Evolutionary conservation across 2,888 invertebrate genomes (phyloP).

Genomic region (Drosophila greeni): DNA sequence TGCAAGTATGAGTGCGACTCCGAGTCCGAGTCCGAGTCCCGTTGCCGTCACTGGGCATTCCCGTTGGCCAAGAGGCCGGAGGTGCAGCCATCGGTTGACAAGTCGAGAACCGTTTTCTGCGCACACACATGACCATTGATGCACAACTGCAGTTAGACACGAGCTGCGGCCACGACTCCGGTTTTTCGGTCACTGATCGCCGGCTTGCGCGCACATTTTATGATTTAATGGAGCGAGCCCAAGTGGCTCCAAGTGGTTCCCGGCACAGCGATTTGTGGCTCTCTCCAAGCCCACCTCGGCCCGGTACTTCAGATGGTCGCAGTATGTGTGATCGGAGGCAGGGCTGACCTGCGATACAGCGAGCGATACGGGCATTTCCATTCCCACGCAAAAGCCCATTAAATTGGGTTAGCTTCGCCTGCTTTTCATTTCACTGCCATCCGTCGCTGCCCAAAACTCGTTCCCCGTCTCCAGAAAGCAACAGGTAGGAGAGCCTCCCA

Average conservation of each 20-base stretch:
- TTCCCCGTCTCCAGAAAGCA: slow-evolving; percentile 25
- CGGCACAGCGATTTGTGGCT: slow-evolving; percentile 52
- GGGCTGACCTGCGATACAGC: slow-evolving; percentile 41
- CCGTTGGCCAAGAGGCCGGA: slow-evolving; percentile 46
- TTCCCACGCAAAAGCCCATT: slow-evolving; percentile 66
- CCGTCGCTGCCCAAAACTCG: slow-evolving; percentile 34
- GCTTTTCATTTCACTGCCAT: slow-evolving; percentile 43
- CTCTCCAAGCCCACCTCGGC: slow-evolving; percentile 17
- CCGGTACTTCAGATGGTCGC: slow-evolving; percentile 36
- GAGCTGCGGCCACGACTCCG: slow-evolving; percentile 36
- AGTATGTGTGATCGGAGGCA: slow-evolving; percentile 51
- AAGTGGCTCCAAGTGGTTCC: slow-evolving; percentile 56
- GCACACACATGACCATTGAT: slow-evolving; percentile 63
- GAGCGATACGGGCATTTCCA: slow-evolving; percentile 14
- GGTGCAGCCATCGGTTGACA: slow-evolving; percentile 49
- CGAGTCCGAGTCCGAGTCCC: slow-evolving; percentile 41
- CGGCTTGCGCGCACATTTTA: slow-evolving; percentile 47
- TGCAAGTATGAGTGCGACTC: not conserved
- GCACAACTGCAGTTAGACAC: slow-evolving; percentile 69
- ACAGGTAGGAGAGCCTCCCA: slow-evolving; percentile 55
- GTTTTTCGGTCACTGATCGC: slow-evolving; percentile 54
- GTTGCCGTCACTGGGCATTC: slow-evolving; percentile 58
- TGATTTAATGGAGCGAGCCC: slow-evolving; percentile 68
- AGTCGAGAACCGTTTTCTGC: slow-evolving; percentile 48
- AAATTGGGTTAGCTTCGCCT: slow-evolving; percentile 53